Evolutionary conservation across 2,797 vertebrate genomes (phyloP), one percentile per base, ranked within the genome.

Genomic region (Allobates femoralis): DNA sequence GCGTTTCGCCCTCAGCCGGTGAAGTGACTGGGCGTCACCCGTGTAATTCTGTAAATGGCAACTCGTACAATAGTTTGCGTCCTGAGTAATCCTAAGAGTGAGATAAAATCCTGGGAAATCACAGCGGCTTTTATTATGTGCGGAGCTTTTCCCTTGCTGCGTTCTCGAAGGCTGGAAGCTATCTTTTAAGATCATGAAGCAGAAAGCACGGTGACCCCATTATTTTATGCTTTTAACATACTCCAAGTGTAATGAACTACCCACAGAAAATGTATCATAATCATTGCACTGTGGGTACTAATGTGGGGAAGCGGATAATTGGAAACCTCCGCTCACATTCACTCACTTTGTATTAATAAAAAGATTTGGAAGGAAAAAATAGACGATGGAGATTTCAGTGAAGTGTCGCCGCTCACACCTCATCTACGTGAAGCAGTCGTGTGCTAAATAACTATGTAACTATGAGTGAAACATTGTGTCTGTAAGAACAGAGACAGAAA

Each of bases 221-320:
- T 88, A 88, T 85, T 88, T 88, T 69, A 64, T 85, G 87, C 87
- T 88, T 88, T 88, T 88, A 88, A 88, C 87, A 85, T 71, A 88
- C 87, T 88, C 87, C 83, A 81, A 67, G 62, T 51, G 77, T 85
- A 85, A 88, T 88, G 83, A 88, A 88, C 83, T 88, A 23, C 82
- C 78, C 87, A 69, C 83, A 69, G 87, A 55, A 88, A 88, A 58
- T 81, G 83, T 30, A 81, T 85, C 83, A 76, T 88, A 88, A 85
- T 88, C 66, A 81, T 53, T 18, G 30, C 83, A 46, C 87, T 37
- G 78, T n/a, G 78, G 78, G 77, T 75, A 81, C 83, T 85, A 85
- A 85, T 88, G 86, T 69, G 67, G 66, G 80, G 55, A 81, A 71
- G 87, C 83, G 41, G 37, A 77, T 85, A 81, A 88, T 88, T 85